Conservation (phyloP, 2,888 invertebrate genomes). For the Parnassius orleans region DNA sequence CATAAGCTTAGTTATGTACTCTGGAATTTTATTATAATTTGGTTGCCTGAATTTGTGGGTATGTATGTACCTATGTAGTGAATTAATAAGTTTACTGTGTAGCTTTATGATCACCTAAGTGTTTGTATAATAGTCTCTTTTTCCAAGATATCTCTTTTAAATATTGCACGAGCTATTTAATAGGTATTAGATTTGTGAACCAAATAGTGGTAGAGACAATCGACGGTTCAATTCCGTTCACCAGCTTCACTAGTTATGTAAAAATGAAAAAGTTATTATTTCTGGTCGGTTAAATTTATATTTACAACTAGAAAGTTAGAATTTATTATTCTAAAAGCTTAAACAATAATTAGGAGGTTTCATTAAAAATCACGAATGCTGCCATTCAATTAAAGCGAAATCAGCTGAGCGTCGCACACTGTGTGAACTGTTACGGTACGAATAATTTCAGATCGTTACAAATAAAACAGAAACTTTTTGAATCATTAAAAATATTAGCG, state of each 20-base stretch:
- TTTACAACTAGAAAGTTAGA: constrained; percentile 68
- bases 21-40: no score
- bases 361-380: constrained; percentile 49
- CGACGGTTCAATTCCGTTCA: neutral
- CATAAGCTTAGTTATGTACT: no score
- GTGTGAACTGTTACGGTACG: constrained; percentile 43
- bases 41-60: no score
- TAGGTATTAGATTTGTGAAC: neutral
- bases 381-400: constrained; percentile 41
- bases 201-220: neutral
- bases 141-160: no score
- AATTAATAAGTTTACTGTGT: no score
- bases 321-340: constrained; percentile 36
- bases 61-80: no score
- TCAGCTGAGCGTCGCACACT: constrained; percentile 35
- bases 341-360: constrained; percentile 49
- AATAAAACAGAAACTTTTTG: constrained; percentile 29
- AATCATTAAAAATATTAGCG: constrained; percentile 41
- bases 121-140: no score
- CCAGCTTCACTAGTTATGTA: neutral
- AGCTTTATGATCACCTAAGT: no score
- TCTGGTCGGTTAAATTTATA: constrained; percentile 43
- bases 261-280: constrained; percentile 20
- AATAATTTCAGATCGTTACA: constrained; percentile 41
- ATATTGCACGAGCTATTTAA: no score